Evolutionary conservation across 2,797 vertebrate genomes (phyloP).

Genomic region (Microhierax caerulescens): DNA sequence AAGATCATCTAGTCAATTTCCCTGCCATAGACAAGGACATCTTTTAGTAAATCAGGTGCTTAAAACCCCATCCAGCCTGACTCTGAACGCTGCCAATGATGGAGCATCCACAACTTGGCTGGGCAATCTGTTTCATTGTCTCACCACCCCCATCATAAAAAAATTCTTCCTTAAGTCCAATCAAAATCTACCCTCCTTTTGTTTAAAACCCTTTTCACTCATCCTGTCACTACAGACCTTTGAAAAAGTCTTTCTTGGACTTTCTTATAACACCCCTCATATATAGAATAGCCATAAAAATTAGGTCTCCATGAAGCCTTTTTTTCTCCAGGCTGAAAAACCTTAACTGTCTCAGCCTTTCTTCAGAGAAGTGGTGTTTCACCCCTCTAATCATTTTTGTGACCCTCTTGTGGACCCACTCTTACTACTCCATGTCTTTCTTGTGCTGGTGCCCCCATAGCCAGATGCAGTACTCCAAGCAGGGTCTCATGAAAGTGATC

Average conservation of each 20-base stretch:
- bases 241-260: neutral
- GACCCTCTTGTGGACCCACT: neutral
- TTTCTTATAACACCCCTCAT: neutral
- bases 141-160: neutral
- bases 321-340: neutral
- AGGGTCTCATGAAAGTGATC: neutral
- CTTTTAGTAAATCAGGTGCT: too few species aligned
- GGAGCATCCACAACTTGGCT: neutral
- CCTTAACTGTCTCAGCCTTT: neutral
- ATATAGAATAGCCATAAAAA: neutral
- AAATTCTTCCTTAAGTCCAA: neutral
- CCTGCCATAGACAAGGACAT: too few species aligned
- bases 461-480: accelerated
- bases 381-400: neutral
- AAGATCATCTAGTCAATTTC: too few species aligned
- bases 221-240: neutral
- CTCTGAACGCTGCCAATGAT: accelerated
- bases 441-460: neutral
- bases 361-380: neutral
- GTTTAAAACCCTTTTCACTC: neutral
- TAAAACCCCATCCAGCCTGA: neutral
- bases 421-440: neutral
- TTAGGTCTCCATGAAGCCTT: neutral
- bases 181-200: neutral
- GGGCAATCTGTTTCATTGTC: accelerated